These are phyloP conservation scores for Ceratitis capitata DNA, from an alignment of 1,140 invertebrate species.

Conservation along the genomic window DNA sequence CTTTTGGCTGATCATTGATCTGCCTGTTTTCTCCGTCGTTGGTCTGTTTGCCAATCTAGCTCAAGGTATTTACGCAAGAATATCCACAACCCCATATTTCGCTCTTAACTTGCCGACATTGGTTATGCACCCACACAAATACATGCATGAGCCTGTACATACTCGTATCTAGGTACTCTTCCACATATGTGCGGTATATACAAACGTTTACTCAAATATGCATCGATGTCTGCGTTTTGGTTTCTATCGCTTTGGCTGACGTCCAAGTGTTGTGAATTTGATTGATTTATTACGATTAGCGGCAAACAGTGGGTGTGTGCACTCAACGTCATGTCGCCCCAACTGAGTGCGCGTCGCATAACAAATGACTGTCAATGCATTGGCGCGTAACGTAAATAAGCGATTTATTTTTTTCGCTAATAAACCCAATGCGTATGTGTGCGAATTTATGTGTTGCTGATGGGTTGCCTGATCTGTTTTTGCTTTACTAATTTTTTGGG, in stretches of 20 bases:
- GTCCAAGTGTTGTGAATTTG: constrained; percentile 27
- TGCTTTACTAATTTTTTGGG: too few relatives aligned
- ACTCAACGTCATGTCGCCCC: constrained; percentile 10
- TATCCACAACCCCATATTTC: too few relatives aligned
- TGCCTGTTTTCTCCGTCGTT: not conserved
- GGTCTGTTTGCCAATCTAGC: not conserved
- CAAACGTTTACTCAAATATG: not conserved
- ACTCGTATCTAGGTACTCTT: not conserved
- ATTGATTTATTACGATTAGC: constrained; percentile 37
- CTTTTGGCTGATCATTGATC: constrained; percentile 29
- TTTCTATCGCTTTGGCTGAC: constrained; percentile 2
- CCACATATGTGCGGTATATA: not conserved
- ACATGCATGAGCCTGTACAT: not conserved
- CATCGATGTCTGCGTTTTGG: not conserved
- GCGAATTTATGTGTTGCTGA: not conserved
- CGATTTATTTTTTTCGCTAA: not conserved
- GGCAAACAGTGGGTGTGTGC: constrained; percentile 6
- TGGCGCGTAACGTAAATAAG: constrained; percentile 13
- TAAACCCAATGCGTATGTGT: not conserved
- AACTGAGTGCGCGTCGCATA: not conserved
- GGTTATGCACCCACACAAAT: not conserved
- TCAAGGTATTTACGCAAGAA: not conserved
- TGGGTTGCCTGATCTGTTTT: too few relatives aligned
- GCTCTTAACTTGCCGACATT: not conserved
- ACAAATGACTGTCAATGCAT: not conserved